Percentiles rank a stretch among this genome's conserved stretches.
Conservation (phyloP, 2,888 invertebrate genomes). For the Parnassius glacialis region DNA sequence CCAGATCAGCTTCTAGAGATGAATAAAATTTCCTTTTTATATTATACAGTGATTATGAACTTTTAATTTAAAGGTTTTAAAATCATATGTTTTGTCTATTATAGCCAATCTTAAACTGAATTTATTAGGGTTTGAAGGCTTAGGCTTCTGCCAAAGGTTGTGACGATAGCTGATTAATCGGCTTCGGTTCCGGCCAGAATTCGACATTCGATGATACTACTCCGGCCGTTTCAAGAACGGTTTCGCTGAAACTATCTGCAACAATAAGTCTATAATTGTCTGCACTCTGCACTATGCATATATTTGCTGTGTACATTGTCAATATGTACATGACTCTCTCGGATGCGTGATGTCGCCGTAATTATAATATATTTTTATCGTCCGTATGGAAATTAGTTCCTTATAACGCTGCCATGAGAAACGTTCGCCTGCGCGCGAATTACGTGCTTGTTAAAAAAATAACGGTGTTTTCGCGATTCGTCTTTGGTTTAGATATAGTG, state of each 20-base stretch:
- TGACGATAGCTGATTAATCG: too few relatives aligned
- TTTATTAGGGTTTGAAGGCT: too few relatives aligned
- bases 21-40: too few relatives aligned
- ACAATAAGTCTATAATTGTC: slow-evolving; percentile 2
- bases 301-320: slow-evolving; percentile 12
- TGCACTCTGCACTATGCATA: neutral
- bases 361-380: slow-evolving; percentile 21
- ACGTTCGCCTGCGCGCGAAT: slow-evolving; percentile 1
- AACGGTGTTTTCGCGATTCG: neutral
- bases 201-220: too few relatives aligned
- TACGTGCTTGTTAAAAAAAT: neutral
- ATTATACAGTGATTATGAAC: too few relatives aligned
- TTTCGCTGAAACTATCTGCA: neutral
- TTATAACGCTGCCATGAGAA: slow-evolving; percentile 1
- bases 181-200: too few relatives aligned
- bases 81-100: too few relatives aligned
- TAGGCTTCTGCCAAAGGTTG: too few relatives aligned
- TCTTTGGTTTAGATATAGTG: slow-evolving; percentile 10
- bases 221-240: neutral
- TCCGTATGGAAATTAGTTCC: slow-evolving; percentile 22
- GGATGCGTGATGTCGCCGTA: slow-evolving; percentile 12
- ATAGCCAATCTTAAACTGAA: too few relatives aligned
- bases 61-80: too few relatives aligned
- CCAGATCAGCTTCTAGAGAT: too few relatives aligned
- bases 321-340: slow-evolving; percentile 24